Percentiles rank a stretch among this genome's conserved stretches.
Conservation (phyloP, 1,140 invertebrate genomes). For the Leptinotarsa texana region DNA sequence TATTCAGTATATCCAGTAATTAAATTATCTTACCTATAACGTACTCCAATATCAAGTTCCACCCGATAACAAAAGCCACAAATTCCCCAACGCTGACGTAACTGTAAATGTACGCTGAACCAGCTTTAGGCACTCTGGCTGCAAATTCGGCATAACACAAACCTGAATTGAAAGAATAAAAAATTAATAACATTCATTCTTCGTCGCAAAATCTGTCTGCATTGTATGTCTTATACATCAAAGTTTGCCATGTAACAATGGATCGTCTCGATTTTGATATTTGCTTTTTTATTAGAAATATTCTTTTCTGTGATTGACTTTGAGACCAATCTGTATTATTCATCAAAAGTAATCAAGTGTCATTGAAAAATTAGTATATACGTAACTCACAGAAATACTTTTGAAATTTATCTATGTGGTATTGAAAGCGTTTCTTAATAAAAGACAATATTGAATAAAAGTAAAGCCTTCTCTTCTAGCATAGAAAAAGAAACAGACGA, state of each 20-base stretch:
- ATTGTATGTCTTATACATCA: too few relatives aligned
- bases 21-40: conserved; percentile 70
- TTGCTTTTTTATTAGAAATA: not conserved
- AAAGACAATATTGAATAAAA: too few relatives aligned
- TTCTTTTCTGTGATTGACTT: too few relatives aligned
- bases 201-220: not conserved
- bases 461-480: too few relatives aligned
- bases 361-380: not conserved
- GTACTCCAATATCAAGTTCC: conserved; percentile 91
- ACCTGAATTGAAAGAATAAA: conserved; percentile 56
- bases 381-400: too few relatives aligned
- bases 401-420: too few relatives aligned
- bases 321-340: too few relatives aligned
- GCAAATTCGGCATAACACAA: conserved; percentile 88
- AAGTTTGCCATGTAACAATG: not conserved
- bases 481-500: too few relatives aligned
- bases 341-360: not conserved
- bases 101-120: conserved; percentile 87
- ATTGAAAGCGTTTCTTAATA: too few relatives aligned
- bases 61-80: conserved; percentile 79
- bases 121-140: conserved; percentile 79
- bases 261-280: not conserved
- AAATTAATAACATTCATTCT: not conserved
- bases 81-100: conserved; percentile 84
- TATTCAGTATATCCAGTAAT: too few relatives aligned